Conservation (phyloP, 2,888 invertebrate species). For the Parnassius smintheus region DNA sequence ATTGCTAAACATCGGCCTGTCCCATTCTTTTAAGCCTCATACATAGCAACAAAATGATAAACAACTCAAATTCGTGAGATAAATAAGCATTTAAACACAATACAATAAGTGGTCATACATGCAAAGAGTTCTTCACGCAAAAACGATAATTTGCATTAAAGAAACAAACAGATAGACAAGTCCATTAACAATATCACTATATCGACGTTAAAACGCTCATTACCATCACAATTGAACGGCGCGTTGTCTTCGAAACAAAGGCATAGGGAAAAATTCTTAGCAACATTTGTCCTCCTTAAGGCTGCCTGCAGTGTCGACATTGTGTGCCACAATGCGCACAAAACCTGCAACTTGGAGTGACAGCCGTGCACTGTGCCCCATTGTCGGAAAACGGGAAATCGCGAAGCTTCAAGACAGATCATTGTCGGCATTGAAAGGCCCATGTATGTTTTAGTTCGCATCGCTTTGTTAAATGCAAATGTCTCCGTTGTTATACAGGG, state of each 20-base stretch:
- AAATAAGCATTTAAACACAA: conserved; percentile 7
- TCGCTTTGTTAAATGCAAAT: conserved; percentile 32
- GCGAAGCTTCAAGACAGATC: conserved; percentile 33
- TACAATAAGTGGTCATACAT: not conserved
- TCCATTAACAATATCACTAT: conserved; percentile 10
- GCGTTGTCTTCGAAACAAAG: conserved; percentile 37
- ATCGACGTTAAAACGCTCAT: conserved; percentile 41
- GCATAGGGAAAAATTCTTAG: conserved; percentile 35
- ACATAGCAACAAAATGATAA: too few relatives aligned
- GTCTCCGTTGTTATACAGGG: conserved; percentile 19
- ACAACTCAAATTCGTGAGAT: not conserved
- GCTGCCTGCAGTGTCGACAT: conserved; percentile 30
- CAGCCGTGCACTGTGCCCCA: conserved; percentile 28
- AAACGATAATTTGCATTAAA: conserved; percentile 19
- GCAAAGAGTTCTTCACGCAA: not conserved
- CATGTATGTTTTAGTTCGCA: conserved; percentile 31
- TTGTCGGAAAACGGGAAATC: conserved; percentile 34
- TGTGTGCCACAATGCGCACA: conserved; percentile 32
- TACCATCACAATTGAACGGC: conserved; percentile 38
- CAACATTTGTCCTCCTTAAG: conserved; percentile 30
- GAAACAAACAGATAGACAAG: conserved; percentile 30
- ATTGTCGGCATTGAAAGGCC: conserved; percentile 27
- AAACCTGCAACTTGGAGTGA: conserved; percentile 32
- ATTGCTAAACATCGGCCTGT: too few relatives aligned
- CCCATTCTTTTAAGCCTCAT: too few relatives aligned